These are phyloP conservation scores for Scaeva pyrastri DNA, from an alignment of 2,888 invertebrate genomes.

Conservation along the genomic window DNA sequence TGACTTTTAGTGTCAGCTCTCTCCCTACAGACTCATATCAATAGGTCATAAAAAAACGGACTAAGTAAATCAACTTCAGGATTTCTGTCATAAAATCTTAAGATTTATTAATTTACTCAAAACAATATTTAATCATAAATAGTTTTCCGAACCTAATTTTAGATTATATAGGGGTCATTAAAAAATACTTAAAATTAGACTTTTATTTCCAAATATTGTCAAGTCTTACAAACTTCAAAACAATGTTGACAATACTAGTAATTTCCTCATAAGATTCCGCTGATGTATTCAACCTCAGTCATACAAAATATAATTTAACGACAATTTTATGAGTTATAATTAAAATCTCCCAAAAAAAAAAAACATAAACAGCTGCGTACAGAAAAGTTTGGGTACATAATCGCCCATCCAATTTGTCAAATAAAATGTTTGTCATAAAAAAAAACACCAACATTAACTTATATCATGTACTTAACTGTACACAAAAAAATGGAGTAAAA, in stretches of 20 bases:
- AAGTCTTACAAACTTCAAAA: neutral
- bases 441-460: constrained; percentile 1
- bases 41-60: too few relatives aligned
- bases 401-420: neutral
- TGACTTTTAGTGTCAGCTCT: too few relatives aligned
- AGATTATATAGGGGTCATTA: neutral
- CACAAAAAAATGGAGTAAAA: neutral
- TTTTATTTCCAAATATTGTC: neutral
- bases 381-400: too few relatives aligned
- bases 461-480: neutral
- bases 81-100: neutral
- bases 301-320: constrained; percentile 16
- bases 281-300: neutral
- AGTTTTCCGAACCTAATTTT: neutral
- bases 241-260: constrained; percentile 2
- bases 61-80: too few relatives aligned
- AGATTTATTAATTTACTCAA: constrained; percentile 4
- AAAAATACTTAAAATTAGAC: neutral
- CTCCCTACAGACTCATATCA: too few relatives aligned
- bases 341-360: constrained; percentile 31
- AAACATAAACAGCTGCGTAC: constrained; percentile 16
- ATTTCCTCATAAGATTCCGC: neutral
- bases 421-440: constrained; percentile 13
- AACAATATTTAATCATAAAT: too few relatives aligned
- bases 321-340: constrained; percentile 28